Conservation (phyloP, 2,888 invertebrate species). For the Microdon myrmicae region DNA sequence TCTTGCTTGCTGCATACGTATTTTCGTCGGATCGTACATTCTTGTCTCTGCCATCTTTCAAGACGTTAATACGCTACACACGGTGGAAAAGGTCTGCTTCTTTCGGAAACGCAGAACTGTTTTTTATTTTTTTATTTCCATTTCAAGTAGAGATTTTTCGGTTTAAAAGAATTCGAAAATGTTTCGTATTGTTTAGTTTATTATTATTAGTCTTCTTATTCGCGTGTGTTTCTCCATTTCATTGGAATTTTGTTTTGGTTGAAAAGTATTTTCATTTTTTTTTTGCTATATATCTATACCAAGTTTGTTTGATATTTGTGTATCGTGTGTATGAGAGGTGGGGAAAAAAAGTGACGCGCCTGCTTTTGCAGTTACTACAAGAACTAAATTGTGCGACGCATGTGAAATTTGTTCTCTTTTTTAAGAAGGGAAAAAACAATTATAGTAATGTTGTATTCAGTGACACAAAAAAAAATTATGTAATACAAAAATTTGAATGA, state of each 20-base stretch:
- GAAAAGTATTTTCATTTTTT: constrained; percentile 41
- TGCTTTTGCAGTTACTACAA: constrained; percentile 28
- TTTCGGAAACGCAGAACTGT: constrained; percentile 46
- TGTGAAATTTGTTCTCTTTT: constrained; percentile 15
- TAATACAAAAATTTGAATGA: constrained; percentile 7
- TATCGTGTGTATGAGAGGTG: constrained; percentile 25
- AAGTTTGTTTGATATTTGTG: constrained; percentile 12
- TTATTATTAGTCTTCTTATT: constrained; percentile 27
- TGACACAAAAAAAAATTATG: constrained; percentile 6
- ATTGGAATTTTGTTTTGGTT: constrained; percentile 52
- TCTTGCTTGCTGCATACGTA: constrained; percentile 26
- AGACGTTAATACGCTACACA: no score
- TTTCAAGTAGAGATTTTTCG: no score
- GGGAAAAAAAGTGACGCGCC: constrained; percentile 45
- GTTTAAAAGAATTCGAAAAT: constrained; percentile 34
- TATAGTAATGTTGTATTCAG: background rate
- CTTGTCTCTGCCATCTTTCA: no score
- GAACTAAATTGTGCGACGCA: constrained; percentile 46
- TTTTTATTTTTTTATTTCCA: constrained; percentile 25
- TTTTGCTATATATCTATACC: background rate
- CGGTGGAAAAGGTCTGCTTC: constrained; percentile 35
- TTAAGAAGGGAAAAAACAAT: background rate
- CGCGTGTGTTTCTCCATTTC: constrained; percentile 42
- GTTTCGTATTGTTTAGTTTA: constrained; percentile 3
- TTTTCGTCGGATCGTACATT: constrained; percentile 24